Conservation (phyloP, 1,140 invertebrate genomes). For the Dendroctonus valens region DNA sequence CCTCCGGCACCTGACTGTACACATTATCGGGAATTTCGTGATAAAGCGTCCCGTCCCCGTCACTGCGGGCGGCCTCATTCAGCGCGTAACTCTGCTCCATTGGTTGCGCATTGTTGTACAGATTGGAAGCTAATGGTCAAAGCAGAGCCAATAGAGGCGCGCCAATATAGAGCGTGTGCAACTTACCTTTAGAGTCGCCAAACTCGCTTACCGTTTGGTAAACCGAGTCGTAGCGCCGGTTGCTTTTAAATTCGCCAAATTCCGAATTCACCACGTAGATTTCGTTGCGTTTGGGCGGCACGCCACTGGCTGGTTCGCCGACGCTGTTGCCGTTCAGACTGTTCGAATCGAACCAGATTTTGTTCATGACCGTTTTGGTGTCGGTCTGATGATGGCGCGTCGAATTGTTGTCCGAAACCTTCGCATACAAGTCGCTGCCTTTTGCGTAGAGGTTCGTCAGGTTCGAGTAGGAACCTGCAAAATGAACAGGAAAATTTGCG, state of each 20-base stretch:
- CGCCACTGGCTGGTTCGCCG: conserved; percentile 37
- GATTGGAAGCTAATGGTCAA: not conserved
- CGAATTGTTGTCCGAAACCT: conserved; percentile 29
- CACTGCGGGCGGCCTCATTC: conserved; percentile 36
- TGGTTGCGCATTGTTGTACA: conserved; percentile 19
- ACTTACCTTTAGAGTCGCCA: not conserved
- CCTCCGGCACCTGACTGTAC: conserved; percentile 47
- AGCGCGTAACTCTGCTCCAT: conserved; percentile 8
- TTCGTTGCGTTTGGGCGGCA: conserved; percentile 17
- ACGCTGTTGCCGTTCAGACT: conserved; percentile 34
- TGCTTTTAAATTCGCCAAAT: conserved; percentile 42
- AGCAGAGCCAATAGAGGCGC: not conserved
- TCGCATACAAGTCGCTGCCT: conserved; percentile 15
- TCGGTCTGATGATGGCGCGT: conserved; percentile 31
- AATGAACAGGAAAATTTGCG: not conserved
- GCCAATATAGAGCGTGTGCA: not conserved
- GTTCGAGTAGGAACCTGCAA: conserved; percentile 34
- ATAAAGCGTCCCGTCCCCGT: conserved; percentile 42
- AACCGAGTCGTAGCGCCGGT: conserved; percentile 38
- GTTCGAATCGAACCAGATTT: conserved; percentile 51
- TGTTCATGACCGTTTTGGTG: conserved; percentile 51
- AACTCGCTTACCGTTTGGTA: conserved; percentile 17
- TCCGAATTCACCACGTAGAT: conserved; percentile 38
- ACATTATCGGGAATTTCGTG: conserved; percentile 48
- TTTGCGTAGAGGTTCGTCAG: conserved; percentile 34